Evolutionary conservation across 1,140 invertebrate genomes (phyloP).

Genomic region (Leptopilina clavipes): DNA sequence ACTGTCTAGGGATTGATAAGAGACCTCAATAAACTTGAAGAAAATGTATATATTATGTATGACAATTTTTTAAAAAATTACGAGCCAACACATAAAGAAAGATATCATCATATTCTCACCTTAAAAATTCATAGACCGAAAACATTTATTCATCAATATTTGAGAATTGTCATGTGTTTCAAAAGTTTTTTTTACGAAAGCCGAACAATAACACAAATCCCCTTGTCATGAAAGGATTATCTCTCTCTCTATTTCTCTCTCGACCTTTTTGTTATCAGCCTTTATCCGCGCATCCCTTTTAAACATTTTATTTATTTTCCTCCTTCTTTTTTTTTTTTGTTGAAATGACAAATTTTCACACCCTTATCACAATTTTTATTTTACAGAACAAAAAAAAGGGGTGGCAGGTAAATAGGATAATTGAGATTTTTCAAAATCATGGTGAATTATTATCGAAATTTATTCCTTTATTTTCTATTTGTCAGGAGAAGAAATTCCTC

Average conservation of each 20-base stretch:
- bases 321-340: too few relatives aligned
- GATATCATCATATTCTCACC: not conserved
- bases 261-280: conserved; percentile 4
- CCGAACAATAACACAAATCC: conserved; percentile 19
- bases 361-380: not conserved
- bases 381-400: too few relatives aligned
- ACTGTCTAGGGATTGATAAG: too few relatives aligned
- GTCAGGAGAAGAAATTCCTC: too few relatives aligned
- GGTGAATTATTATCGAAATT: too few relatives aligned
- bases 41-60: too few relatives aligned
- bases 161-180: conserved; percentile 1
- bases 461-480: too few relatives aligned
- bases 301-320: not conserved
- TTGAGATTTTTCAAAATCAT: too few relatives aligned
- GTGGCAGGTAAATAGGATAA: too few relatives aligned
- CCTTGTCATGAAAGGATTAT: conserved; percentile 3
- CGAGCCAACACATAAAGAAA: not conserved
- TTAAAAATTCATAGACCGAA: not conserved
- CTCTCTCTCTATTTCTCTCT: conserved; percentile 6
- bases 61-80: conserved; percentile 2
- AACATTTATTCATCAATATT: conserved; percentile 3
- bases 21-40: too few relatives aligned
- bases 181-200: not conserved
- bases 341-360: not conserved
- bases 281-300: not conserved